A percentile compares a stretch with the other conserved stretches of the same genome.
These are phyloP conservation scores for Smittia aterrima DNA, from an alignment of 2,888 invertebrate species.

Conservation along the genomic window DNA sequence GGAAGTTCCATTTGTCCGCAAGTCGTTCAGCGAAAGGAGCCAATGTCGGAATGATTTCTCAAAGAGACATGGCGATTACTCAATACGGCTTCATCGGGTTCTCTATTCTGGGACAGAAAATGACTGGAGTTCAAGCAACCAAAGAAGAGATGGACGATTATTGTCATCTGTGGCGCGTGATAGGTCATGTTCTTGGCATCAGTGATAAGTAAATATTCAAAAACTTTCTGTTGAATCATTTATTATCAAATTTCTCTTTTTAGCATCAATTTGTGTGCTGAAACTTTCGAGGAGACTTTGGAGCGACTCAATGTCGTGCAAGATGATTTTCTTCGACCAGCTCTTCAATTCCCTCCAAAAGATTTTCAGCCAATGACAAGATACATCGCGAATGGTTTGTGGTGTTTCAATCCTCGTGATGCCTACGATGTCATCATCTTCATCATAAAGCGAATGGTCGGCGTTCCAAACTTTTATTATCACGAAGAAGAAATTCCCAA, in stretches of 20 bases:
- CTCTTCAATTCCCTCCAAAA: conserved; percentile 25
- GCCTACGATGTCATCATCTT: conserved; percentile 29
- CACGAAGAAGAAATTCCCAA: conserved; percentile 25
- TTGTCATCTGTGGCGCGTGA: conserved; percentile 25
- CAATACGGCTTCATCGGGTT: conserved; percentile 38
- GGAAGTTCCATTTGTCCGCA: conserved; percentile 65
- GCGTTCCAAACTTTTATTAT: conserved; percentile 21
- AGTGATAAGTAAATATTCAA: conserved; percentile 20
- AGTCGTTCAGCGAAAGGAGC: conserved; percentile 56
- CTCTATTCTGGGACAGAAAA: background rate
- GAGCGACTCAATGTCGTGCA: conserved; percentile 16
- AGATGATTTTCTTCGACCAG: conserved; percentile 27
- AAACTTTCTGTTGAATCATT: background rate
- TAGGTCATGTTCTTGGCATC: conserved; percentile 24
- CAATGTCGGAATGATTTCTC: conserved; percentile 53
- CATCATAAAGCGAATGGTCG: conserved; percentile 18
- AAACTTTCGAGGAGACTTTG: conserved; percentile 25
- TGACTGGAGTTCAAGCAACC: conserved; percentile 1
- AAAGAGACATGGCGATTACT: conserved; percentile 35
- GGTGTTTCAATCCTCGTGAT: conserved; percentile 38
- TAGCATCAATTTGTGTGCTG: conserved; percentile 31
- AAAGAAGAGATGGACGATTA: conserved; percentile 17
- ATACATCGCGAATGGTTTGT: conserved; percentile 25
- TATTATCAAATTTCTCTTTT: background rate
- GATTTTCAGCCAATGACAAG: conserved; percentile 35